Evolutionary conservation across 2,113 vertebrate species (phyloP), one percentile per base, ranked within the genome.

Genomic region (Sisor rabdophorus): DNA sequence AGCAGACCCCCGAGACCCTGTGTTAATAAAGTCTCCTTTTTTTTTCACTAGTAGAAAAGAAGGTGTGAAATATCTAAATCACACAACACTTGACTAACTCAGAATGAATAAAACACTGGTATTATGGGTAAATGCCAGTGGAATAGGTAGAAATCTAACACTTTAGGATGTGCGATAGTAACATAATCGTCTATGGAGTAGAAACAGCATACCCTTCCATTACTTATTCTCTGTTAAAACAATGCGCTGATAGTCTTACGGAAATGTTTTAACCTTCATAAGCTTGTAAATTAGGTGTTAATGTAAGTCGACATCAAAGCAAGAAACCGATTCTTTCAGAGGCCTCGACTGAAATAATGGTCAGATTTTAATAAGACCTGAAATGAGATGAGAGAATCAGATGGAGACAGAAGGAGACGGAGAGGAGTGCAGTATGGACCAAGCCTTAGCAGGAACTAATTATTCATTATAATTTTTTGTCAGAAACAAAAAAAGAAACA

Each of bases 361-460:
- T 44, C 60, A 36, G 36, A n/a, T 76, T 70, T 71, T 70, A 70
- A 70, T 79, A 73, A 8, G 60, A 53, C 61, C 75, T 76, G 58
- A 64, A 73, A 59, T 76, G 69, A 73, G 61, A 68, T 61, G 32
- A 65, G 74, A 58, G 59, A 32, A 73, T 52, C 26, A 63, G 68
- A 58, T 20, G 19, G 54, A 44, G 40, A 56, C 26, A 30, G 20
- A 53, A 4, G 52, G 17, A 50, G 53, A 53, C n/a, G 63, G 26
- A 61, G 19, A 75, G n/a, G 44, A 40, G 9, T 40, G 11, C 3
- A 17, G 7, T 24, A 58, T 30, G 48, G 54, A 40, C 50, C 30
- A 76, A 73, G 50, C 36, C 30, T 2, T 16, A 30, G 60, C 53
- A 65, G 76, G 53, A 8, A 1, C 40, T 9, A 10, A 44, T 44